A percentile compares a stretch with the other conserved stretches of the same genome.
These are phyloP conservation scores for Calcarius ornatus DNA, from an alignment of 2,113 vertebrate species.

Conservation along the genomic window DNA sequence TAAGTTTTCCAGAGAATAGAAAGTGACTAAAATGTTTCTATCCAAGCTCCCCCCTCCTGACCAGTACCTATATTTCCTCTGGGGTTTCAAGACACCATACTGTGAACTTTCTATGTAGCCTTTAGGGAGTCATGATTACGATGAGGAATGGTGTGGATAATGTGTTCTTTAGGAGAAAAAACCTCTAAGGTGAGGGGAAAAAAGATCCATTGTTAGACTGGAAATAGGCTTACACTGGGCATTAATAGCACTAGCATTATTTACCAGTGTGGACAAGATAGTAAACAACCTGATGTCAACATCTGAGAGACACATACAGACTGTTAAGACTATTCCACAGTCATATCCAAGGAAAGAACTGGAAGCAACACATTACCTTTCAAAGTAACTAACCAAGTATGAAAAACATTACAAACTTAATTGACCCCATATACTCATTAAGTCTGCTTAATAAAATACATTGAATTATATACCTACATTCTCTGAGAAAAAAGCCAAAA, in stretches of 20 bases:
- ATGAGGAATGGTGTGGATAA: background rate
- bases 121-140: background rate
- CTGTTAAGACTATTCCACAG: background rate
- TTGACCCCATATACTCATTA: background rate
- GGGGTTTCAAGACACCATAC: background rate
- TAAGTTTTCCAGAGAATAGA: background rate
- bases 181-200: background rate
- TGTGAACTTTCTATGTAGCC: background rate
- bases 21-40: background rate
- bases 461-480: background rate
- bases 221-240: background rate
- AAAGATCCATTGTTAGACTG: background rate
- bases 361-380: background rate
- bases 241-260: background rate
- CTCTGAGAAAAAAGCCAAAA: background rate
- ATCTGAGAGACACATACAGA: background rate
- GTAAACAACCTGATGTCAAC: background rate
- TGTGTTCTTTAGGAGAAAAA: background rate
- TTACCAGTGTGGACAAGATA: background rate
- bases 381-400: background rate
- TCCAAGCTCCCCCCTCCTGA: rapidly evolving
- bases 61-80: background rate
- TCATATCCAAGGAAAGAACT: background rate
- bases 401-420: background rate
- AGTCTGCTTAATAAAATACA: background rate